These are phyloP conservation scores for Crocuta crocuta DNA, from an alignment of 2,113 vertebrate species.

Conservation along the genomic window DNA sequence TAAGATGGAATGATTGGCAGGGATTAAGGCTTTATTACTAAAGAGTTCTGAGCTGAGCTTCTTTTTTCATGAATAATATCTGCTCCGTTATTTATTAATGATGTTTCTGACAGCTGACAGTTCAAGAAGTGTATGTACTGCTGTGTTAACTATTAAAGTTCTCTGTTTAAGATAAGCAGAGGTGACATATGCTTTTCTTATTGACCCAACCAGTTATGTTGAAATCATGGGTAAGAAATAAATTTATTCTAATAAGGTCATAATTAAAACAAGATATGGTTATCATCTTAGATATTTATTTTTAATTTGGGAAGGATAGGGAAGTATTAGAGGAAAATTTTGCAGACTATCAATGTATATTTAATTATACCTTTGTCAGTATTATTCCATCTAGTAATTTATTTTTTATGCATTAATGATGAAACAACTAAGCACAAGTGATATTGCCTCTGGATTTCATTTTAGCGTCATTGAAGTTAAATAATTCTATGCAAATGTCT, in stretches of 20 bases:
- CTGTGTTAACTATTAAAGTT: conserved; percentile 2
- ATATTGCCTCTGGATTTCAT: conserved; percentile 10
- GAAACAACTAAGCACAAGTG: not conserved
- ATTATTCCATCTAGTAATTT: conserved; percentile 16
- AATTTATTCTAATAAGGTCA: conserved; percentile 54
- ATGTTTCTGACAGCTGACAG: conserved; percentile 59
- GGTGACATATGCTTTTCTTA: not conserved
- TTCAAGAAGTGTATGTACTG: not conserved
- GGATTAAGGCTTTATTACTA: conserved; percentile 59
- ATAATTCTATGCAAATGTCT: not conserved
- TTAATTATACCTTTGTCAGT: conserved; percentile 68
- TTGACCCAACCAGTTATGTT: not conserved
- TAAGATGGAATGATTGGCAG: conserved; percentile 54
- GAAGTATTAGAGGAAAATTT: conserved; percentile 52
- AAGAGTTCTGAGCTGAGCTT: not conserved
- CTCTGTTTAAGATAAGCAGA: conserved; percentile 12
- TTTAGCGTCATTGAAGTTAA: conserved; percentile 13
- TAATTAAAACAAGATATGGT: conserved; percentile 61
- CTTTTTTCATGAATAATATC: conserved; percentile 63
- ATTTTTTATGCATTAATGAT: not conserved
- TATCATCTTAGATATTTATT: conserved; percentile 56
- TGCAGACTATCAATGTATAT: not conserved
- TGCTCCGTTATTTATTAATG: conserved; percentile 63
- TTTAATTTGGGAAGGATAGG: not conserved
- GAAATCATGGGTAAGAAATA: conserved; percentile 36